Conservation (phyloP, 2,113 vertebrate species). For the Bubo bubo region DNA sequence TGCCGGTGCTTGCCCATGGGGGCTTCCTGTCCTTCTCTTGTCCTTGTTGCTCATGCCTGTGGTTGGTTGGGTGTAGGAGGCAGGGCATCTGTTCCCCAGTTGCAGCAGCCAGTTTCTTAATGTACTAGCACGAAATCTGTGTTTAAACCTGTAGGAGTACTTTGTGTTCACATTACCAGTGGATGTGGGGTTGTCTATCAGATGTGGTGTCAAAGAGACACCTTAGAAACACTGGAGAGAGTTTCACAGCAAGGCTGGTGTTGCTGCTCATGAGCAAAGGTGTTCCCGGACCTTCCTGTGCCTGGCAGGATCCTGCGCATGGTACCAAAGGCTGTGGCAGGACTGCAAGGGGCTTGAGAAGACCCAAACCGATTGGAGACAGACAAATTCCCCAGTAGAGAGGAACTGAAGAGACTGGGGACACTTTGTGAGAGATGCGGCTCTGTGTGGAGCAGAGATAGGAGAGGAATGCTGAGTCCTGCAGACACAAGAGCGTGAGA, state of each 20-base stretch:
- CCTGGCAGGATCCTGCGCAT: not conserved
- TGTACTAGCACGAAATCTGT: not conserved
- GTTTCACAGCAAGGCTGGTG: not conserved
- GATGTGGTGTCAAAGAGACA: not conserved
- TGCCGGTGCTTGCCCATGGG: not conserved
- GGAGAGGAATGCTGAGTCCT: not conserved
- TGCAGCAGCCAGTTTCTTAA: not conserved
- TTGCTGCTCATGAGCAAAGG: not conserved
- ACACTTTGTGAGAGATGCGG: not conserved
- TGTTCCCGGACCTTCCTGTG: not conserved
- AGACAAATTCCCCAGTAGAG: not conserved
- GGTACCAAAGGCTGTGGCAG: not conserved
- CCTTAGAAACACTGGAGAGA: not conserved
- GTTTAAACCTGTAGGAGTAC: not conserved
- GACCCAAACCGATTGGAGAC: not conserved
- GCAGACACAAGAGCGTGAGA: not conserved
- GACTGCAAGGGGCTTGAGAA: not conserved
- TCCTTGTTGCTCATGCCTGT: not conserved
- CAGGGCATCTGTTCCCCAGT: not conserved
- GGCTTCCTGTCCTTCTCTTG: not conserved
- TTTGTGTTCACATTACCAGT: not conserved
- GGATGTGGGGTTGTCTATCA: not conserved
- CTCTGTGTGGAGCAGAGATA: not conserved
- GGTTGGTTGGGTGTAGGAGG: not conserved
- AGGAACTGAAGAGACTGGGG: not conserved